These are phyloP conservation scores for Vulpes vulpes DNA, from an alignment of 2,113 vertebrate genomes.

Conservation along the genomic window DNA sequence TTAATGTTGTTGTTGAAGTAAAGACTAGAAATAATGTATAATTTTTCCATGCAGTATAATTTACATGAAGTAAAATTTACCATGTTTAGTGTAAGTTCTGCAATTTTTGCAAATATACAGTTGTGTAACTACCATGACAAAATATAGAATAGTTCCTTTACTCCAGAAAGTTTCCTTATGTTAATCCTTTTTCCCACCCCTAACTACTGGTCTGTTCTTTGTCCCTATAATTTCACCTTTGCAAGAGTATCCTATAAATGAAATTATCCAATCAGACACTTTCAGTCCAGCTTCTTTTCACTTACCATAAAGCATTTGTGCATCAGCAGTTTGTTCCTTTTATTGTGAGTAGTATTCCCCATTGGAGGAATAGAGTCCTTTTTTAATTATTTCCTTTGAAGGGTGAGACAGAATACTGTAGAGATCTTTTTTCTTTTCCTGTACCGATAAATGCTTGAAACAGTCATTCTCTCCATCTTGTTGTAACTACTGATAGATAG, in stretches of 20 bases:
- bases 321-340: conserved; percentile 31
- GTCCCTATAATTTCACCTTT: background rate
- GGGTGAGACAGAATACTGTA: background rate
- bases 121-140: background rate
- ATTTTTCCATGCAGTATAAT: conserved; percentile 12
- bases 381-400: conserved; percentile 39
- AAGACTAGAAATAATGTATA: background rate
- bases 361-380: background rate
- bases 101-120: background rate
- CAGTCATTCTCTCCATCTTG: background rate
- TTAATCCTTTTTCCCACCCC: background rate
- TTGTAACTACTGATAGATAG: background rate
- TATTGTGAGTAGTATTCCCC: background rate
- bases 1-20: conserved; percentile 35
- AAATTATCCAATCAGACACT: background rate
- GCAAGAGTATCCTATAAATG: background rate
- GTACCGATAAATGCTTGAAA: conserved; percentile 22
- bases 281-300: background rate
- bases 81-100: background rate
- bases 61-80: conserved; percentile 10
- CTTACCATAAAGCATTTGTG: background rate
- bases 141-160: conserved; percentile 38
- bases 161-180: background rate
- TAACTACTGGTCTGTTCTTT: background rate
- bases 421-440: background rate